A percentile compares a stretch with the other conserved stretches of the same genome.
Conservation (phyloP, 2,113 vertebrate species). For the Brienomyrus longianalis region DNA sequence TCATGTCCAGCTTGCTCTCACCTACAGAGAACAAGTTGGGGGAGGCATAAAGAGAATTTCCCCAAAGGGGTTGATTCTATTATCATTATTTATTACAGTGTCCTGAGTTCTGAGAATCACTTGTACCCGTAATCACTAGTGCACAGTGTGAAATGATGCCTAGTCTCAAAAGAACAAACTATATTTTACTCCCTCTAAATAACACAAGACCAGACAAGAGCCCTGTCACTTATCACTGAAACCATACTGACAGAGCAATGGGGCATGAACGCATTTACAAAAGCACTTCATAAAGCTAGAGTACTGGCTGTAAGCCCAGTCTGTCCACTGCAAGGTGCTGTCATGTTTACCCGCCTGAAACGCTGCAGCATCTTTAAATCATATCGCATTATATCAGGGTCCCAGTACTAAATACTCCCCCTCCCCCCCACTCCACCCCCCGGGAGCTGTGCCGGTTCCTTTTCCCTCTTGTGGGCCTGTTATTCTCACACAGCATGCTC, state of each 20-base stretch:
- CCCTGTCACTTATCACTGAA: neutral
- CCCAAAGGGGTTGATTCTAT: too few species aligned
- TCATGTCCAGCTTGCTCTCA: too few species aligned
- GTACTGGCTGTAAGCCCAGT: neutral
- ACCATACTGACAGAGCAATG: neutral
- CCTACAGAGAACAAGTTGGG: too few species aligned
- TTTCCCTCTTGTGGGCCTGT: neutral
- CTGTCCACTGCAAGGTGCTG: neutral
- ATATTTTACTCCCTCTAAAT: neutral
- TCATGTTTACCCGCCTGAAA: neutral
- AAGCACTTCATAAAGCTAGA: neutral
- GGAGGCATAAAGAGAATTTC: too few species aligned
- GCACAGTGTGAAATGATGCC: neutral
- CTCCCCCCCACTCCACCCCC: neutral
- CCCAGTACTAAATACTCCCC: neutral
- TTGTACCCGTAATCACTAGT: neutral
- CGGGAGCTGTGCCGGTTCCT: neutral
- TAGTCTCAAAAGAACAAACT: neutral
- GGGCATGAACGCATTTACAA: neutral
- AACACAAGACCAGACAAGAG: neutral
- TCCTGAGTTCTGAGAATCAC: neutral
- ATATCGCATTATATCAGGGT: neutral
- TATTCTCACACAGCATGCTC: neutral
- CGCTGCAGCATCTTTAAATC: neutral
- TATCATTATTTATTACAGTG: neutral